Evolutionary conservation across 2,797 vertebrate species (phyloP), one percentile per base, ranked within the genome.

Genomic region (Rhincodon typus): DNA sequence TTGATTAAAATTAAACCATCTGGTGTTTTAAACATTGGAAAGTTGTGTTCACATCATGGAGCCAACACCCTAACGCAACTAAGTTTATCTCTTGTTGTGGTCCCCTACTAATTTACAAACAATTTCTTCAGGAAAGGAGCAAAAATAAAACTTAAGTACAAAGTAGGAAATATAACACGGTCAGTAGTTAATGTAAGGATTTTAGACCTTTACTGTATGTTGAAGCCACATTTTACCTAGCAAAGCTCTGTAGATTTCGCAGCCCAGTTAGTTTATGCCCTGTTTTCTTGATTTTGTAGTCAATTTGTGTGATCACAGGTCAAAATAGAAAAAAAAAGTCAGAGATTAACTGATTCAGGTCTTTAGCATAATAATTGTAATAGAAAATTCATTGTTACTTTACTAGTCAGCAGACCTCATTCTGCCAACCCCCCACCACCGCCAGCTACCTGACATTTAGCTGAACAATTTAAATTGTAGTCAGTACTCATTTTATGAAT

Each of bases 401-500:
- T 21, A n/a, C 67, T 72, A 95, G 50, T 95, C 94, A 21, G 6
- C 70, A 74, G 74, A 53, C 69, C 34, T 74, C 46, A 27, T 57
- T 13, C 10, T 62, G 57, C 8, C 57, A 62, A 62, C 12, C 12
- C 8, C 57, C 10, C 57, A 0, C 13, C 12, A 30, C 94, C 94
- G 30, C 42, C 15, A 77, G 94, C 53, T 34, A 57, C 94, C 94
- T 95, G 69, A 57, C 94, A 72, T 94, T 46, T 50, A 74, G 69
- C 94, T 46, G 94, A 94, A 72, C 69, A 74, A 77, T 57, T 77
- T 77, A 95, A 72, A 72, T 57, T 46, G 25, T 95, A n/a, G 70
- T 70, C 27, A n/a, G 42, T 21, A 30, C 27, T 30, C 67, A 67
- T 93, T 57, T 90, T 94, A 77, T 77, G 94, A 94, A 74, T 38